Percentiles rank a stretch among this genome's conserved stretches.
phyloP scores from a whole-genome alignment of 2,113 vertebrate species.

The Pomatorhinus ruficollis region DNA sequence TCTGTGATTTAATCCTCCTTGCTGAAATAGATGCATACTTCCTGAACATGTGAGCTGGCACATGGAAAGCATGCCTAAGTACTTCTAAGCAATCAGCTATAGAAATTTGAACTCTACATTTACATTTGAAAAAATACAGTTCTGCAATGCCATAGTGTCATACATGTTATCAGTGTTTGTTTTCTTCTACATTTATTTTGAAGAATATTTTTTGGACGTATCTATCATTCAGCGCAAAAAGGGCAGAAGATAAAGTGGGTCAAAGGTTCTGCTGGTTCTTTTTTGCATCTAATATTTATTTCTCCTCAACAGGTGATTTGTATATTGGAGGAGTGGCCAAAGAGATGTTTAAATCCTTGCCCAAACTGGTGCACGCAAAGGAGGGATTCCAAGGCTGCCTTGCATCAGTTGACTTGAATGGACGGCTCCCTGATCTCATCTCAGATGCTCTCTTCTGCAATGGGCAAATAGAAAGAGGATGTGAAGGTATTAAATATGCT shows the following conservation, averaged over 20 bases:
- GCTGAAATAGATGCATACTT: not conserved
- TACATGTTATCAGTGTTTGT: not conserved
- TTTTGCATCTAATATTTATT: not conserved
- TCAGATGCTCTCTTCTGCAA: slow-evolving; percentile 94
- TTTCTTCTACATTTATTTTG: not conserved
- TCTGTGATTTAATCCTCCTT: not conserved
- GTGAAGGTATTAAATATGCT: slow-evolving; percentile 85
- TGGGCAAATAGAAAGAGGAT: slow-evolving; percentile 95
- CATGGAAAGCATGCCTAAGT: not conserved
- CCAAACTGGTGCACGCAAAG: slow-evolving; percentile 93
- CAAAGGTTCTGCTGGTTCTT: not conserved
- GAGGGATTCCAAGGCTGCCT: slow-evolving; percentile 97
- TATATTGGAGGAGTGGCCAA: slow-evolving; percentile 93
- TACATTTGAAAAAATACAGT: not conserved
- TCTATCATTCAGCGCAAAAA: not conserved
- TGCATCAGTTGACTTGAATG: slow-evolving; percentile 93
- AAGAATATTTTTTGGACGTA: not conserved
- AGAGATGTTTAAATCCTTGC: slow-evolving; percentile 92
- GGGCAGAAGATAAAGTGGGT: not conserved
- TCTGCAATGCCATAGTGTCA: not conserved
- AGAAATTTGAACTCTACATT: not conserved
- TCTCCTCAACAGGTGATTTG: slow-evolving; percentile 84
- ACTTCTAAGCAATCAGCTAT: not conserved
- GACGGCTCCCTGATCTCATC: slow-evolving; percentile 93
- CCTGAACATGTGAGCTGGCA: not conserved